These are phyloP conservation scores for Solenodon paradoxus DNA, from an alignment of 2,113 vertebrate species.

Conservation along the genomic window DNA sequence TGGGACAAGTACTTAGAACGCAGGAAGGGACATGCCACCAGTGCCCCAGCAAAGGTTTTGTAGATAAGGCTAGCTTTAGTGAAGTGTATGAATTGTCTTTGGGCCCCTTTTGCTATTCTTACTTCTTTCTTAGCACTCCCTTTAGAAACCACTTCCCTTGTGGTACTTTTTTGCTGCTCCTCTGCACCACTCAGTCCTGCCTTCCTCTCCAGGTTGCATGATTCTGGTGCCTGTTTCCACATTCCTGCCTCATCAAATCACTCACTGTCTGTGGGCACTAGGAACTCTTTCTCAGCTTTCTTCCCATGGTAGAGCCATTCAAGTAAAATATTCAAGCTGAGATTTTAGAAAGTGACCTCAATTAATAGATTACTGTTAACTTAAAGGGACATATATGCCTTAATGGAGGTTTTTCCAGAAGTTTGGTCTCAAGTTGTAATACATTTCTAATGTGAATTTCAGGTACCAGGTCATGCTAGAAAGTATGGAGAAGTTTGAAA, in stretches of 20 bases:
- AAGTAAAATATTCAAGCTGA: not conserved
- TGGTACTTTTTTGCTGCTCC: not conserved
- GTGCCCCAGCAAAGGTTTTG: constrained; percentile 22
- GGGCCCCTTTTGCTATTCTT: not conserved
- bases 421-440: not conserved
- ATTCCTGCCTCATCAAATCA: not conserved
- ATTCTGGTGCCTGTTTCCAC: not conserved
- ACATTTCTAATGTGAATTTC: not conserved
- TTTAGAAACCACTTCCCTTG: constrained; percentile 48
- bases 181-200: not conserved
- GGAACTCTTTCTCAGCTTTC: not conserved
- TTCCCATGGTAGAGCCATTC: not conserved
- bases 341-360: not conserved
- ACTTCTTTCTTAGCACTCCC: not conserved
- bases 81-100: not conserved
- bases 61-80: constrained; percentile 13
- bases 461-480: not conserved
- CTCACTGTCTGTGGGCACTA: not conserved
- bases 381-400: not conserved
- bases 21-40: constrained; percentile 54
- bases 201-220: not conserved
- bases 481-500: not conserved
- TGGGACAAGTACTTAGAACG: constrained; percentile 51
- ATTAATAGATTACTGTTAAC: not conserved
- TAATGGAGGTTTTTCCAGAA: constrained; percentile 21